Conservation (phyloP, 1,140 invertebrate species). For the Drosophila guanche region DNA sequence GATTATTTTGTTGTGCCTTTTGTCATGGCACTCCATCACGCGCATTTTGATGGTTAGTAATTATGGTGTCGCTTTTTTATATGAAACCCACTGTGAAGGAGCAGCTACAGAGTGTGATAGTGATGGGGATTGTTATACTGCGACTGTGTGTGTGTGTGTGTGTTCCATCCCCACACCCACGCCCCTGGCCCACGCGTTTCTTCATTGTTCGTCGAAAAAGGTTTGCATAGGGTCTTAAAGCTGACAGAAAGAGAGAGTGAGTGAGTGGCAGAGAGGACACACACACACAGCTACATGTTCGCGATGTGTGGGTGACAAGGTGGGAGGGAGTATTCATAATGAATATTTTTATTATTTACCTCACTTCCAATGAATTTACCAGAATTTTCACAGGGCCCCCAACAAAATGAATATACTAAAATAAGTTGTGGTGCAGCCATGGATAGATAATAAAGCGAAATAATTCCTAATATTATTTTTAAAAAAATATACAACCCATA, state of each 20-base stretch:
- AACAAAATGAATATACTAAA: no score
- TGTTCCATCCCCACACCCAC: constrained; percentile 22
- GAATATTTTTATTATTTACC: no score
- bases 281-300: constrained; percentile 3
- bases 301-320: no score
- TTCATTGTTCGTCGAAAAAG: constrained; percentile 55
- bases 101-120: constrained; percentile 5
- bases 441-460: no score
- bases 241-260: constrained; percentile 17
- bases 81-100: no score
- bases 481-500: no score
- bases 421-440: no score
- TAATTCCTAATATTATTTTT: no score
- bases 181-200: constrained; percentile 34
- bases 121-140: constrained; percentile 10
- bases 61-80: constrained; percentile 60
- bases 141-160: constrained; percentile 12
- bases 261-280: constrained; percentile 12
- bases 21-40: constrained; percentile 31
- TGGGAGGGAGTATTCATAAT: no score
- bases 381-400: no score
- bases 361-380: no score
- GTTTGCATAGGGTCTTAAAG: constrained; percentile 19
- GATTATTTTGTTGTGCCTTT: constrained; percentile 43
- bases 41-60: constrained; percentile 55